Evolutionary conservation across 2,888 invertebrate species (phyloP), one percentile per base, ranked within the genome.

Genomic region (Argynnis bischoffii): DNA sequence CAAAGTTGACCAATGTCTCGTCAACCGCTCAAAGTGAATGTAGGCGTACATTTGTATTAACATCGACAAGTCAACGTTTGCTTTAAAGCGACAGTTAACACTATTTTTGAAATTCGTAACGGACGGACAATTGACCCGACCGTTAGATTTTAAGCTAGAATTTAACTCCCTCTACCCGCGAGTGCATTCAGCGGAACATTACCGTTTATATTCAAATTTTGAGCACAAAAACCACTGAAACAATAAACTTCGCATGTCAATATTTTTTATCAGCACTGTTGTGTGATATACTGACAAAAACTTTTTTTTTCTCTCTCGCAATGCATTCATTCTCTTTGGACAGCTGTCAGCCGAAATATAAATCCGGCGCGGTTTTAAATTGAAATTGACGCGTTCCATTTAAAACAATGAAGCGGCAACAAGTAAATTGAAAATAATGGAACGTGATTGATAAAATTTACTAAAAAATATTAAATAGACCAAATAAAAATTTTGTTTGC

Each of bases 371-470:
- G 84, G 82, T 82, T 79, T 78, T 72, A 84, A 89, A 91, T 91
- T 91, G 84, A 90, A 87, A 90, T 85, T 88, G 91, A 91, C 92
- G 89, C 85, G 88, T 87, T 86, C 88, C 86, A 87, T 89, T 91
- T 87, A 88, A 89, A 90, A 89, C 88, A 90, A 89, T 87, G 84
- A 90, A 81, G 79, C 81, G 78, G 76, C 81, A 79, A 76, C 78
- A 78, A 76, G 78, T 77, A 79, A 89, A 89, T 91, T 89, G 85
- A 85, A 85, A 88, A 86, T 85, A 89, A 90, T 89, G 79, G 83
- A 88, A 84, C 84, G 80, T 81, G 85, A 89, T 90, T 87, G 87
- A 83, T 79, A 78, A 67, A 69, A 69, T 76, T 76, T 77, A 73
- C 74, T 75, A 74, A 72, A n/a, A 69, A 72, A 61, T 73, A 15